Evolutionary conservation across 2,113 vertebrate species (phyloP), one percentile per base, ranked within the genome.

Genomic region (Pungitius pungitius): DNA sequence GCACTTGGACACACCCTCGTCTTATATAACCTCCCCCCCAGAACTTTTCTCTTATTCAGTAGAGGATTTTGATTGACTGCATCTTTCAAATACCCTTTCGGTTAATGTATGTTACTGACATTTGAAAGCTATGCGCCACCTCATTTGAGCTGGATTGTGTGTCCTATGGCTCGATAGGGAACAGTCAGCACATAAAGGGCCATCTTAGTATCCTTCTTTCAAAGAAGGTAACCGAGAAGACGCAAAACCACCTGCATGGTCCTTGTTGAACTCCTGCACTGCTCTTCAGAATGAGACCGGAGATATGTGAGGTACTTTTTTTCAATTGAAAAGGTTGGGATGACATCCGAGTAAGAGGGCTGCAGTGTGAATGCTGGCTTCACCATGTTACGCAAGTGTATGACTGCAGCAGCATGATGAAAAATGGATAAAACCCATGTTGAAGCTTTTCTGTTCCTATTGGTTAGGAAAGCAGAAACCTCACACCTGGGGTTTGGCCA

Each of bases 321-420:
- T 79, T 84, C 47, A 78, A 70, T 84, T 73, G 81, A 61, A 91
- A 74, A 87, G 69, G 76, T 81, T 84, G 83, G 80, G 85, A 91
- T 81, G 85, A 77, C 74, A 77, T 88, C 78, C 88, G 91, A 86
- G 90, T 78, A 84, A 86, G 91, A 87, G 69, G 88, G 74, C 84
- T 63, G 73, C 68, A 83, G 76, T 78, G 82, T 81, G 80, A 79
- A 89, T 85, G 73, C 76, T 73, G 89, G 80, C 86, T 85, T 90
- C 83, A 62, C 27, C 69, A 80, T 82, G 84, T 92, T 91, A 92
- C 80, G 83, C 87, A 92, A 91, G 71, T 82, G 59, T 80, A 81
- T 73, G 76, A 81, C 78, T 84, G 69, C 63, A 82, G 84, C 80
- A 87, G 77, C 70, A 73, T 60, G 30, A 80, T 54, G 79, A 72